phyloP scores from a whole-genome alignment of 2,888 invertebrate genomes.

The Galeruca laticollis region DNA sequence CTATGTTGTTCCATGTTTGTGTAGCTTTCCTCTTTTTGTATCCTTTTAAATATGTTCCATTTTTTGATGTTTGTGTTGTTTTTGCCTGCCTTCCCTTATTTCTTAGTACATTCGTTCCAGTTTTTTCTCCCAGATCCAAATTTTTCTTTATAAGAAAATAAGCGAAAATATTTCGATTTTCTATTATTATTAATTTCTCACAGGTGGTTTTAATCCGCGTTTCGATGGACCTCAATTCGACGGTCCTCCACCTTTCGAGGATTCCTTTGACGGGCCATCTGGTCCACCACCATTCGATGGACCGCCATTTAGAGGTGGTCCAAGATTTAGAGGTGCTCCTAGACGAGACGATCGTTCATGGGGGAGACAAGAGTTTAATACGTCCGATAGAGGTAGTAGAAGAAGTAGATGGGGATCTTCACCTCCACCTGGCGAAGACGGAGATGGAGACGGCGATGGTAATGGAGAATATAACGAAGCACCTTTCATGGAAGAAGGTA shows the following conservation, averaged over 20 bases:
- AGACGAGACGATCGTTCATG: constrained; percentile 55
- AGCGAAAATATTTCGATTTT: not conserved
- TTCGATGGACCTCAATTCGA: constrained; percentile 44
- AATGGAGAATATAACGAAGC: constrained; percentile 10
- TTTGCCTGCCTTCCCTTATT: too few species aligned
- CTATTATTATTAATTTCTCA: constrained; percentile 1
- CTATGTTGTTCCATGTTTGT: too few species aligned
- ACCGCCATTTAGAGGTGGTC: constrained; percentile 51
- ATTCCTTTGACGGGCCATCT: constrained; percentile 45
- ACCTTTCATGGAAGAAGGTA: not conserved
- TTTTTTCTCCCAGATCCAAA: too few species aligned
- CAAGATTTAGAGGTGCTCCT: constrained; percentile 37
- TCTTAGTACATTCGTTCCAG: too few species aligned
- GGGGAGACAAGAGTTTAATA: constrained; percentile 43
- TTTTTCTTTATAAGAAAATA: too few species aligned
- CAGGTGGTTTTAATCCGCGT: constrained; percentile 38
- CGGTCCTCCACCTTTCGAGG: constrained; percentile 47
- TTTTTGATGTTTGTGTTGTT: too few species aligned
- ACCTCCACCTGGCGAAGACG: constrained; percentile 14
- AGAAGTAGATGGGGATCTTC: constrained; percentile 47
- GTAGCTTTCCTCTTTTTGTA: too few species aligned
- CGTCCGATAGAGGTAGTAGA: constrained; percentile 36
- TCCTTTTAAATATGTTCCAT: too few species aligned
- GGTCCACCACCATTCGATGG: constrained; percentile 46
- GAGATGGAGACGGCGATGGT: constrained; percentile 18